A percentile compares a stretch with the other conserved stretches of the same genome.
phyloP scores from a whole-genome alignment of 2,797 vertebrate species.

The Cirrhinus mrigala region DNA sequence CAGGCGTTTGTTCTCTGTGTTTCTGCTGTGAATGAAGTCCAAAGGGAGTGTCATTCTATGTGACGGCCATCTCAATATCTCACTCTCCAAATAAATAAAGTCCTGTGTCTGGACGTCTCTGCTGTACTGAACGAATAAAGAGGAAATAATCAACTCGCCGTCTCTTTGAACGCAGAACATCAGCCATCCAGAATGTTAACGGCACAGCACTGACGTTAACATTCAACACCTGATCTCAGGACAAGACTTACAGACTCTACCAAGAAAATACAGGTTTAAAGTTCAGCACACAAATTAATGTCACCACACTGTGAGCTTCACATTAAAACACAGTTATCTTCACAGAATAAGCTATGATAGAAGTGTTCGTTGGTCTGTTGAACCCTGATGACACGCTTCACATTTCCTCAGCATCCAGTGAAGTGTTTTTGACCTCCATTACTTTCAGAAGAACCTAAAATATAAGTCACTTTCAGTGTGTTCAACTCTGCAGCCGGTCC shows the following conservation, averaged over 20 bases:
- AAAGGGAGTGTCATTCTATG: conserved; percentile 85
- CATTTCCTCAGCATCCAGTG: background rate
- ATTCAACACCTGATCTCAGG: conserved; percentile 7
- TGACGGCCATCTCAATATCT: conserved; percentile 86
- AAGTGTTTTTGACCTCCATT: background rate
- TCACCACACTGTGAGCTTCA: conserved; percentile 11
- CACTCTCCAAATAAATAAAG: conserved; percentile 89
- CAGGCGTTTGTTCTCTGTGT: background rate
- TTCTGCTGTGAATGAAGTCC: background rate
- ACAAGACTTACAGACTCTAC: background rate
- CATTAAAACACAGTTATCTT: background rate
- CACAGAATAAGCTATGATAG: background rate
- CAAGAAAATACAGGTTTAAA: conserved; percentile 23
- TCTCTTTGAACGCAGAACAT: conserved; percentile 30
- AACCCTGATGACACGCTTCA: background rate
- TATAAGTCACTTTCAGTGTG: background rate
- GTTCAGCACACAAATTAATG: background rate
- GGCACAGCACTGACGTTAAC: conserved; percentile 2
- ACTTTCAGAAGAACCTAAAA: background rate
- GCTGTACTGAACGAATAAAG: background rate
- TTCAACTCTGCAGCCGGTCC: background rate
- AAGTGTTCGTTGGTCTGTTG: background rate
- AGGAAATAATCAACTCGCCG: conserved; percentile 34
- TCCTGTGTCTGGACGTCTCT: conserved; percentile 23
- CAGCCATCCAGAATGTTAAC: conserved; percentile 40